A percentile compares a stretch with the other conserved stretches of the same genome.
Evolutionary conservation across 2,797 vertebrate genomes (phyloP).

Genomic region (Lophotriccus pileatus): DNA sequence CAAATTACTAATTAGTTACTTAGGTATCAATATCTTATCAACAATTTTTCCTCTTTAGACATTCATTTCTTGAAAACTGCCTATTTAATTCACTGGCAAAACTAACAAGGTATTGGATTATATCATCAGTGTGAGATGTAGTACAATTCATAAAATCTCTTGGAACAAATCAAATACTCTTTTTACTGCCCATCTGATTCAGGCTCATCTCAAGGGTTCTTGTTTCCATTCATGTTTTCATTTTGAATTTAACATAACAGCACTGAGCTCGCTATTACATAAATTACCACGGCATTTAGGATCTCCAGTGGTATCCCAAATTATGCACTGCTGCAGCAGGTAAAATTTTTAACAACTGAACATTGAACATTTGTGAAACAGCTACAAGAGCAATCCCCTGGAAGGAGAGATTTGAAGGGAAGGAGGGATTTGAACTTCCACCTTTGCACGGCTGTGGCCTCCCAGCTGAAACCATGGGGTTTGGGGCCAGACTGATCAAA

Average conservation of each 20-base stretch:
- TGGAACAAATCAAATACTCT: constrained; percentile 42
- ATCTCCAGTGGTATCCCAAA: background rate
- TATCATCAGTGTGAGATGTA: background rate
- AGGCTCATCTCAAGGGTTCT: background rate
- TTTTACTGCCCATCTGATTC: constrained; percentile 7
- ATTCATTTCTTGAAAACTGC: background rate
- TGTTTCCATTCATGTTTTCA: constrained; percentile 31
- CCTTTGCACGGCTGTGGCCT: background rate
- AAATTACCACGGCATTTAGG: constrained; percentile 16
- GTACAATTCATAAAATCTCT: constrained; percentile 14
- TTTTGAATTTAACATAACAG: background rate
- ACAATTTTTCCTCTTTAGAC: background rate
- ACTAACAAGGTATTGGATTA: background rate
- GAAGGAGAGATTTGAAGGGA: background rate
- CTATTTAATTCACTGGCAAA: constrained; percentile 27
- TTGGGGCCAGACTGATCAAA: background rate
- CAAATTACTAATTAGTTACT: background rate
- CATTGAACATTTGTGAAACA: background rate
- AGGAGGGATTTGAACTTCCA: background rate
- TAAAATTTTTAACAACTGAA: background rate
- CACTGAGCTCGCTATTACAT: background rate
- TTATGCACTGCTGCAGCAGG: background rate
- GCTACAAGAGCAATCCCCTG: background rate
- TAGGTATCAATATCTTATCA: background rate
- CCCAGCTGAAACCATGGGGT: background rate